Evolutionary conservation across 2,113 vertebrate species (phyloP).

Genomic region (Ochotona princeps): DNA sequence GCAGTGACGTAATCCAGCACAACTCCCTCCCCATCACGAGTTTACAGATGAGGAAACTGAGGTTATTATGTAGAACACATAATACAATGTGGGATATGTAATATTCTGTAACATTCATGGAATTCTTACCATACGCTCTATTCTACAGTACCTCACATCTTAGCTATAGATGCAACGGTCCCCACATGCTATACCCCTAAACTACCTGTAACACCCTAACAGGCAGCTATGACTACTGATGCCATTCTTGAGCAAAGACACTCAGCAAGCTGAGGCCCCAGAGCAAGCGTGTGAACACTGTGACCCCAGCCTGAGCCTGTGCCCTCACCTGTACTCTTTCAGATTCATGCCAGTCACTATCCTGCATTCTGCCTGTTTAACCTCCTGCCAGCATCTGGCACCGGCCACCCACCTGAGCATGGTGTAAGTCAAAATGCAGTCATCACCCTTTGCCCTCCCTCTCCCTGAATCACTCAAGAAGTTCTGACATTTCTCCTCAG

Average conservation of each 20-base stretch:
- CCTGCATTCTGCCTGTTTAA: background rate
- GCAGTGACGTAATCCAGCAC: background rate
- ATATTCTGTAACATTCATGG: background rate
- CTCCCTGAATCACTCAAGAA: background rate
- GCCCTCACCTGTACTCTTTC: background rate
- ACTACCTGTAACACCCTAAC: background rate
- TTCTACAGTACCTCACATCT: background rate
- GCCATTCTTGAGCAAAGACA: background rate
- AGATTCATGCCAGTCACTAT: background rate
- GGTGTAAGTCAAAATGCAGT: background rate
- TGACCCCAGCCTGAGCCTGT: background rate
- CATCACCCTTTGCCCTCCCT: background rate
- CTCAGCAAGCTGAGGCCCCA: no score
- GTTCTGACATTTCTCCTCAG: background rate
- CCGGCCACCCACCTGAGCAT: background rate
- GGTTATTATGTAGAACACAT: background rate
- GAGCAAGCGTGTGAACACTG: background rate
- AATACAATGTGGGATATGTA: no score
- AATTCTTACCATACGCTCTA: background rate
- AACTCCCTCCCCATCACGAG: background rate
- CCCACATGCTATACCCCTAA: no score
- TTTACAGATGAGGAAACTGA: constrained; percentile 4
- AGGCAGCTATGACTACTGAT: background rate
- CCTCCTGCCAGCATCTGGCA: background rate
- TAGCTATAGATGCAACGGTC: no score